Percentiles rank a stretch among this genome's conserved stretches.
Conservation (phyloP, 2,113 vertebrate species). For the Maccullochella peelii region DNA sequence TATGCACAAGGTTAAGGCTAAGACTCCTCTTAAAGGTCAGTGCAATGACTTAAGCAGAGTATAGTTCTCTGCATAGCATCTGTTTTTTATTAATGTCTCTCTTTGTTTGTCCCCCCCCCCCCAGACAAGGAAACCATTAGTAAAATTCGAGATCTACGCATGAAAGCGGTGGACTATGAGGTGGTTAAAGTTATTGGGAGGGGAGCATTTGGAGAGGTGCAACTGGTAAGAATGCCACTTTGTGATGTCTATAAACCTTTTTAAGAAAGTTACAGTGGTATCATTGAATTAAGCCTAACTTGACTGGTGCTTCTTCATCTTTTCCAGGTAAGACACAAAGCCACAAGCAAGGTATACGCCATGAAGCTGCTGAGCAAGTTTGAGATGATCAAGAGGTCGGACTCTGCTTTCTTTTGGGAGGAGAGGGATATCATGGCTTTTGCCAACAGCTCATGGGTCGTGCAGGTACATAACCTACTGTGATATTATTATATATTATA, state of each 20-base stretch:
- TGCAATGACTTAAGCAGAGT: background rate
- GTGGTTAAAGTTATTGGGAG: constrained; percentile 99
- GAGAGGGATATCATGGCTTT: constrained; percentile 99
- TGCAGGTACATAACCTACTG: constrained; percentile 86
- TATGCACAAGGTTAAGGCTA: background rate
- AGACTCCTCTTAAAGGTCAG: background rate
- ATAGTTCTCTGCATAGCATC: background rate
- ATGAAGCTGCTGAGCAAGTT: constrained; percentile 99
- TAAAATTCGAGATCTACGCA: constrained; percentile 97
- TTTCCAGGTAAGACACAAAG: constrained; percentile 95
- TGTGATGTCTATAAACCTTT: background rate
- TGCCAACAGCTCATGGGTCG: constrained; percentile 98
- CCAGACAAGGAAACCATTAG: constrained; percentile 98
- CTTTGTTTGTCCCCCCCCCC: no score
- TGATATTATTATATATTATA: background rate
- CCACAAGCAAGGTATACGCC: constrained; percentile 94
- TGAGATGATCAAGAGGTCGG: constrained; percentile 99
- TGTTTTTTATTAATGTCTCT: constrained; percentile 7
- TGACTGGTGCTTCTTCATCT: background rate
- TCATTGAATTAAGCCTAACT: background rate
- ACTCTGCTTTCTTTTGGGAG: constrained; percentile 99
- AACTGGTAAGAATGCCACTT: constrained; percentile 87
- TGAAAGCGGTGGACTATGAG: constrained; percentile 99
- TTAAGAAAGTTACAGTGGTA: background rate
- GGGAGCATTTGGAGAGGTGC: constrained; percentile 98